These are phyloP conservation scores for Polydrusus tereticollis DNA, from an alignment of 2,888 invertebrate species.

Conservation along the genomic window DNA sequence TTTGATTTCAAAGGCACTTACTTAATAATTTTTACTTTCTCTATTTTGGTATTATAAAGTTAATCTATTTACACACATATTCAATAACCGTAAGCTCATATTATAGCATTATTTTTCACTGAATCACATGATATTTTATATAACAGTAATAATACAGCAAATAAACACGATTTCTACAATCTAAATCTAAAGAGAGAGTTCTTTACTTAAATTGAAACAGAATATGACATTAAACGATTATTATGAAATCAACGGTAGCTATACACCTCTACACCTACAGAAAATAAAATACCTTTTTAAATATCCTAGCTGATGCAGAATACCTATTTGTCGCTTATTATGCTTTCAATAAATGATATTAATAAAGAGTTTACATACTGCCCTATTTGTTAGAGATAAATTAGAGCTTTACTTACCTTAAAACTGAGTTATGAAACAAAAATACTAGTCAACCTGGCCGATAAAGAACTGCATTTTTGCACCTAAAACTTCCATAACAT, in stretches of 20 bases:
- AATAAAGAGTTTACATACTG: too few species aligned
- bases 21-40: slow-evolving; percentile 28
- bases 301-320: too few species aligned
- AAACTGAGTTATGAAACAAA: slow-evolving; percentile 7
- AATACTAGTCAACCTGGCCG: slow-evolving; percentile 18
- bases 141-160: slow-evolving; percentile 24
- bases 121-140: slow-evolving; percentile 33
- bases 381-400: too few species aligned
- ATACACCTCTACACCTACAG: too few species aligned
- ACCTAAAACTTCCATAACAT: neutral
- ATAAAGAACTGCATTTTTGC: slow-evolving; percentile 3
- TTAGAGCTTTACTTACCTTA: slow-evolving; percentile 22
- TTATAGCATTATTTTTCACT: slow-evolving; percentile 26
- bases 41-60: slow-evolving; percentile 3
- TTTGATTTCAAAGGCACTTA: neutral
- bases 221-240: slow-evolving; percentile 6
- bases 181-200: slow-evolving; percentile 26
- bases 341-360: too few species aligned
- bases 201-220: neutral
- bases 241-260: slow-evolving; percentile 1
- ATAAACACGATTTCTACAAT: slow-evolving; percentile 33
- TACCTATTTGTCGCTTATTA: too few species aligned
- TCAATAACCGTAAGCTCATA: slow-evolving; percentile 11
- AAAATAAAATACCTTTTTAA: too few species aligned
- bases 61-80: slow-evolving; percentile 35